Evolutionary conservation across 2,888 invertebrate species (phyloP), one percentile per base, ranked within the genome.

Genomic region (Eupithecia centaureata): DNA sequence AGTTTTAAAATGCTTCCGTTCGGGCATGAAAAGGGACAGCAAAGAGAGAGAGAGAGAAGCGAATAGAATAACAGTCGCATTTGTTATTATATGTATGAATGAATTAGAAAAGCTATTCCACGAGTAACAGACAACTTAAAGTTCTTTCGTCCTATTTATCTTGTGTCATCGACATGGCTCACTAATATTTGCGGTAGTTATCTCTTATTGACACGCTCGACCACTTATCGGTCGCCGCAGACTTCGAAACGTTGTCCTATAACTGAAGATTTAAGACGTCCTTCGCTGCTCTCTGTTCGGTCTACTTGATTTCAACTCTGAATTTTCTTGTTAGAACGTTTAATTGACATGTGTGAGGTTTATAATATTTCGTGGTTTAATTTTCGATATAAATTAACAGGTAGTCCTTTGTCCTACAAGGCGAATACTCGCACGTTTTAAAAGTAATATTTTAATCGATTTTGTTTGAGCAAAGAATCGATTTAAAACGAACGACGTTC

Each of bases 141-240:
- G 62, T 68, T 62, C 52, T 75, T 75, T 73, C 73, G 76, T 76
- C 77, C 80, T 76, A 81, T 79, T 84, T 85, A 82, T 74, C 77
- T 78, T 79, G 81, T 85, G 89, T 88, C 89, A 85, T 86, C 87
- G 88, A 87, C 89, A 80, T 78, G 81, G 77, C 81, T 86, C 80
- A 79, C 84, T 82, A 80, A 80, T 90, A 87, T 92, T 92, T 90
- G 86, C 82, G 68, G 85, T 82, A 66, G 81, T 87, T 92, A 92
- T 92, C 92, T 88, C 75, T 79, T 90, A 87, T 92, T 91, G 89
- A 92, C 91, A 89, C 85, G 80, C 86, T 82, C 84, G 83, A 85
- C 84, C 83, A 89, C 86, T 91, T 91, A 92, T 91, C 91, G 89
- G 90, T 87, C 85, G 87, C 80, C 28, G 61, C 52, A 82, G 85